These are phyloP conservation scores for Electrophaes corylata DNA, from an alignment of 2,888 invertebrate genomes.

Conservation along the genomic window DNA sequence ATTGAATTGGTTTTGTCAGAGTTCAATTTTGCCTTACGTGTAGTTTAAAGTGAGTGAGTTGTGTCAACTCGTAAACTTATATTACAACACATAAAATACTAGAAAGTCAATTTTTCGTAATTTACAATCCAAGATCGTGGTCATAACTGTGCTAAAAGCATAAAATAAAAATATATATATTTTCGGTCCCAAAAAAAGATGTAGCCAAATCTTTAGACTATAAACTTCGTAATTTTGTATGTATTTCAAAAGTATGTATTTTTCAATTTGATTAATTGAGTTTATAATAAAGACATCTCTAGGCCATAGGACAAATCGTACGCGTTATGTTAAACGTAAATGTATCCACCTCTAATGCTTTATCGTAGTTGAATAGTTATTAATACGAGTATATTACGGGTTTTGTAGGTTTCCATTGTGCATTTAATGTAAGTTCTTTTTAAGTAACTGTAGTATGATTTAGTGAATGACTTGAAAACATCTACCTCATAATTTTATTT, in stretches of 20 bases:
- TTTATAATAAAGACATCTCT: too few relatives aligned
- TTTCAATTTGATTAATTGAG: too few relatives aligned
- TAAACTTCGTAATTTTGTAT: too few relatives aligned
- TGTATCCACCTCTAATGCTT: slow-evolving; percentile 23
- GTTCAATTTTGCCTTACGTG: background rate
- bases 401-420: slow-evolving; percentile 55
- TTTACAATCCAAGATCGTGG: too few relatives aligned
- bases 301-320: background rate
- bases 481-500: slow-evolving; percentile 83
- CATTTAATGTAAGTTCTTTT: slow-evolving; percentile 53
- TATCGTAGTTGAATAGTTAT: slow-evolving; percentile 26
- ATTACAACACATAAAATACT: background rate
- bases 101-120: background rate
- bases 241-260: too few relatives aligned
- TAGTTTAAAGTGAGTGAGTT: background rate
- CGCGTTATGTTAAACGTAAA: slow-evolving; percentile 1
- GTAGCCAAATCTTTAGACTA: too few relatives aligned
- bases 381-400: slow-evolving; percentile 51
- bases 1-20: background rate
- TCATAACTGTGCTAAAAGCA: too few relatives aligned
- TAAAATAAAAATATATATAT: too few relatives aligned
- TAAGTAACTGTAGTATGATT: slow-evolving; percentile 58
- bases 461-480: slow-evolving; percentile 80
- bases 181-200: too few relatives aligned
- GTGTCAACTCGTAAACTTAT: background rate